Evolutionary conservation across 2,888 invertebrate species (phyloP).

Genomic region (Danaus chrysippus): DNA sequence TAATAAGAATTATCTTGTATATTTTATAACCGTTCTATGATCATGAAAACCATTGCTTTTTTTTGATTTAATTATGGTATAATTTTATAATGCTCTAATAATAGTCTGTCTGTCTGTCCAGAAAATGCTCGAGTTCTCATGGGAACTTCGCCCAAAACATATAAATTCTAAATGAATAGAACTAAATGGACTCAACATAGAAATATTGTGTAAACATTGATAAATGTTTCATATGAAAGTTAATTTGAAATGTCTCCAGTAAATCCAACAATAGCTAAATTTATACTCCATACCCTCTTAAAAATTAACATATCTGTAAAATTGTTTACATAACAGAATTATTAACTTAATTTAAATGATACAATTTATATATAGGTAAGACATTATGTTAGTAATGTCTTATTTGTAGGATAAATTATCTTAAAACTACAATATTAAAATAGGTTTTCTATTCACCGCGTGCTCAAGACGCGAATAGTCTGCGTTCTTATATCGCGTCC

Average conservation of each 20-base stretch:
- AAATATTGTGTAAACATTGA: constrained; percentile 9
- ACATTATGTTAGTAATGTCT: too few species aligned
- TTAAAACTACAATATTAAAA: constrained; percentile 6
- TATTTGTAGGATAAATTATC: too few species aligned
- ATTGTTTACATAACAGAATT: too few species aligned
- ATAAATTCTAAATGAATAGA: constrained; percentile 24
- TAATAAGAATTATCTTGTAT: too few species aligned
- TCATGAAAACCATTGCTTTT: too few species aligned
- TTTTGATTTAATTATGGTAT: too few species aligned
- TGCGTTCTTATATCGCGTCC: constrained; percentile 12
- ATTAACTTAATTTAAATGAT: too few species aligned
- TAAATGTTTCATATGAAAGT: background rate
- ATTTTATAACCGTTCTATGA: too few species aligned
- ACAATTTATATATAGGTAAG: too few species aligned
- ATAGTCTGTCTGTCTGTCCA: constrained; percentile 1
- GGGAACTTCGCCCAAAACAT: constrained; percentile 28
- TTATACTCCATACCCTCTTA: background rate
- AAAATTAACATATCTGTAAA: background rate
- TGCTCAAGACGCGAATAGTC: constrained; percentile 8
- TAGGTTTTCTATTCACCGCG: constrained; percentile 14
- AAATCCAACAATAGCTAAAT: too few species aligned
- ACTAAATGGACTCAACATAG: constrained; percentile 23
- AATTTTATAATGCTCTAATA: too few species aligned
- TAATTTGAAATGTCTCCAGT: background rate
- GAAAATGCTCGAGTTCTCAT: constrained; percentile 18